A percentile compares a stretch with the other conserved stretches of the same genome.
phyloP scores from a whole-genome alignment of 2,888 invertebrate genomes.

The Bhutanitis thaidina region DNA sequence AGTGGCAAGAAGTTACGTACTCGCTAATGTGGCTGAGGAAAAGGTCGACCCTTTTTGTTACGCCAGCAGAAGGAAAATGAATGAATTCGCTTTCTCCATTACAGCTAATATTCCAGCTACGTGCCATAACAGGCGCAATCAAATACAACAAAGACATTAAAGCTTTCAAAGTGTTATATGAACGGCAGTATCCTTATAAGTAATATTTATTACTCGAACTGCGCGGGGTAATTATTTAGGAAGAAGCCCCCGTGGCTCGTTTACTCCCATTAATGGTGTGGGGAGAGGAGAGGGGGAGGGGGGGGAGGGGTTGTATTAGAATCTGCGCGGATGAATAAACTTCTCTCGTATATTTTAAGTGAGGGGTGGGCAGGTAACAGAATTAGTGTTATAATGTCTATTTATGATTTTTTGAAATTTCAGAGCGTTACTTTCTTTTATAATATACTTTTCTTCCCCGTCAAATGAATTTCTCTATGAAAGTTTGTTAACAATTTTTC shows the following conservation, averaged over 20 bases:
- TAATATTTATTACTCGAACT: conserved; percentile 70
- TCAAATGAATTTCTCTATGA: background rate
- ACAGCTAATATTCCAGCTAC: conserved; percentile 3
- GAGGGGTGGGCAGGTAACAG: conserved; percentile 30
- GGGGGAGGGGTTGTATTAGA: conserved; percentile 30
- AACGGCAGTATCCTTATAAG: conserved; percentile 45
- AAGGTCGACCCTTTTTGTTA: too few species aligned
- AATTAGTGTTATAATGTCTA: conserved; percentile 26
- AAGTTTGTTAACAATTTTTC: too few species aligned
- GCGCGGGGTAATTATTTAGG: conserved; percentile 64
- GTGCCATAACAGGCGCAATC: conserved; percentile 28
- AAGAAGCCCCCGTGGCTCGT: conserved; percentile 33
- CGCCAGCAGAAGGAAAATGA: too few species aligned
- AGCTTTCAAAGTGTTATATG: conserved; percentile 22
- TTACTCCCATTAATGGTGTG: conserved; percentile 22
- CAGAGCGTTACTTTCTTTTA: conserved; percentile 6
- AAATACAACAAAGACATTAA: conserved; percentile 39
- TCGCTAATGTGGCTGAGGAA: too few species aligned
- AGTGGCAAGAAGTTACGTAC: too few species aligned
- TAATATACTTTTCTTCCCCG: conserved; percentile 1
- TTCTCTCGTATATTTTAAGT: conserved; percentile 30
- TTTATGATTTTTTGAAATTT: conserved; percentile 17
- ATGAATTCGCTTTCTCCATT: background rate
- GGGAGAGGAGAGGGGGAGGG: conserved; percentile 18
- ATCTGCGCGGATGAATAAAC: conserved; percentile 43